Base-by-base conservation (phyloP, 1,140 invertebrate species). In the Littorina saxatilis region DNA sequence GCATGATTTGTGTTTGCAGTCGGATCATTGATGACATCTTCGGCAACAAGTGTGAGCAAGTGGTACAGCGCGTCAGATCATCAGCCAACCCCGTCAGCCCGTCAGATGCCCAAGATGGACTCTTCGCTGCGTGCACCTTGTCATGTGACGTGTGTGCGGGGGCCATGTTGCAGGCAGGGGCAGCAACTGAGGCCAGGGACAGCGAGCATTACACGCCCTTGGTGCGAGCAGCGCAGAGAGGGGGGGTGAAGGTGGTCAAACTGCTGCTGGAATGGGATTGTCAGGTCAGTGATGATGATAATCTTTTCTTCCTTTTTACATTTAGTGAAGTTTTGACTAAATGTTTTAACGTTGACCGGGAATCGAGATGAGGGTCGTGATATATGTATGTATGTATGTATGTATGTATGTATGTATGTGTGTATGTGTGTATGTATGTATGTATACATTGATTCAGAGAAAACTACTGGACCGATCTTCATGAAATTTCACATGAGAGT, bases 211-310 rank as follows among this genome's bases (percentile, higher is more conserved):
- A 96, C 40, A 98, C 97, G 27, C 96, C 97, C 5, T 93, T 98
- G 66, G 97, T 97, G 88, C 93, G 97, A 85, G 95, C 97, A 15
- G 95, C 96, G 3, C 96, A 96, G 27, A 95, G 96, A 89, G 96
- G 97, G 0, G 96, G 97, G 91, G 94, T 95, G 58, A 95, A 96
- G 27, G 96, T 96, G 86, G 96, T 97, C 3, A 92, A 95, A 84
- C 96, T 97, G 91, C 93, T 98, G 73, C 91, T 98, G 68, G 94
- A 94, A 79, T 95, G 95, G 83, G 96, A 96, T 29, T 94, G 92
- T 81, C 82, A 90, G 52, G 86, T 92, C 85, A 87, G 35, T 79
- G 43, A 47, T 5, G n/a, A n/a, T n/a, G n/a, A n/a, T 52, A 13
- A 23, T 52, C 11, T 52, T 52, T 52, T 23, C 23, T 52, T 52